These are phyloP conservation scores for Tragelaphus oryx DNA, from an alignment of 2,797 vertebrate species.

Conservation along the genomic window DNA sequence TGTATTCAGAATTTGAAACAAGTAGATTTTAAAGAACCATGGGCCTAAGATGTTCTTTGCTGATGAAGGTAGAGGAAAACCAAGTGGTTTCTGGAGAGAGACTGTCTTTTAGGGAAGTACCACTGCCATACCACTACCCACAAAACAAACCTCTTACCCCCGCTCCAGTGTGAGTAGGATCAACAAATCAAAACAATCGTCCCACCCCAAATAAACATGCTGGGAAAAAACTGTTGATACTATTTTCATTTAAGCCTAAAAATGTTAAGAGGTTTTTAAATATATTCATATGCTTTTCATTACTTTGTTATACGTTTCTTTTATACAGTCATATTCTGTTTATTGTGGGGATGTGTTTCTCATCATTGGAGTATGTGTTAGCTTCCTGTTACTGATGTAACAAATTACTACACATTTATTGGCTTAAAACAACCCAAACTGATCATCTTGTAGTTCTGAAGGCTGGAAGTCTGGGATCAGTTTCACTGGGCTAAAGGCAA, in stretches of 20 bases:
- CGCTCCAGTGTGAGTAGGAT: neutral
- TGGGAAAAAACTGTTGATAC: neutral
- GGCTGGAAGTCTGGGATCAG: neutral
- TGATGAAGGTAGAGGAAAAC: neutral
- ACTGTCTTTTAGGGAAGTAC: neutral
- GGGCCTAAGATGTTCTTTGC: neutral
- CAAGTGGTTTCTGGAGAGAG: neutral
- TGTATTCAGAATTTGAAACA: neutral
- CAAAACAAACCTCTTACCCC: neutral
- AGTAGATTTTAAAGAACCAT: neutral
- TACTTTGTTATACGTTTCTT: neutral
- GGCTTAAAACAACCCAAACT: neutral
- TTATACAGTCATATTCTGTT: neutral
- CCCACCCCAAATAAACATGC: neutral
- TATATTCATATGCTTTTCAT: neutral
- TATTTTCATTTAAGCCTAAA: neutral
- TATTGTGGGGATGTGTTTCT: neutral
- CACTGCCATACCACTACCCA: too few species aligned
- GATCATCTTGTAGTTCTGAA: neutral
- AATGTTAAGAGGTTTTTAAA: neutral
- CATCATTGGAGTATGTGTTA: neutral
- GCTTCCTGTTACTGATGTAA: neutral
- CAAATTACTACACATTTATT: neutral
- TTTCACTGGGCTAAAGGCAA: neutral
- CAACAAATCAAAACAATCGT: neutral